phyloP scores from a whole-genome alignment of 2,888 invertebrate species.

The Terebella lapidaria region DNA sequence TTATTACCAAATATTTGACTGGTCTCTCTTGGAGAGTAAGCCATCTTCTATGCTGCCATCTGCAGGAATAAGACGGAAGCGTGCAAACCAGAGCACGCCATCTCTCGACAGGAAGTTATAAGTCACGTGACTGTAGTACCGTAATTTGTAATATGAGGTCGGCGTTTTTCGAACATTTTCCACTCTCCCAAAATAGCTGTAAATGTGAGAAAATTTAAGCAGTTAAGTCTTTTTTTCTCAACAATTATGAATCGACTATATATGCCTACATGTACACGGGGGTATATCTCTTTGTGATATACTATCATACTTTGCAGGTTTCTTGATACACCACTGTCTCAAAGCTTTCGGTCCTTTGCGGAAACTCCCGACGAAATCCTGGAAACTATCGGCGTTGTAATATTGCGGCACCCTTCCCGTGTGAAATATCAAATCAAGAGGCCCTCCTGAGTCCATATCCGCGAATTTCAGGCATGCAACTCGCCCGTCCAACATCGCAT shows the following conservation, averaged over 20 bases:
- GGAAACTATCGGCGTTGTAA: slow-evolving; percentile 12
- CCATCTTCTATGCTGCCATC: slow-evolving; percentile 18
- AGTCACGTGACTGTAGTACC: slow-evolving; percentile 22
- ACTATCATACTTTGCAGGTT: no score
- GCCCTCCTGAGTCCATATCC: slow-evolving; percentile 15
- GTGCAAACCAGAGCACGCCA: slow-evolving; percentile 2
- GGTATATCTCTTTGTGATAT: no score
- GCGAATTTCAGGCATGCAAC: slow-evolving; percentile 19
- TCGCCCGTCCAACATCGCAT: slow-evolving; percentile 18
- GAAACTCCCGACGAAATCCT: slow-evolving; percentile 7
- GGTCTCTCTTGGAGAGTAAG: slow-evolving; percentile 5
- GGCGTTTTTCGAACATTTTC: slow-evolving; percentile 17
- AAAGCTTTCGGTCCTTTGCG: slow-evolving; percentile 4
- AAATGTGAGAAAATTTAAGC: background rate
- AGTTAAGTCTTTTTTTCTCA: no score
- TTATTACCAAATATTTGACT: slow-evolving; percentile 17
- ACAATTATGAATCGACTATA: no score
- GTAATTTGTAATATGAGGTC: slow-evolving; percentile 18
- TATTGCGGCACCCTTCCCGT: slow-evolving; percentile 20
- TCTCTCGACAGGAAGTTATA: slow-evolving; percentile 10
- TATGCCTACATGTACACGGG: no score
- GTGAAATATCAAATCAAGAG: slow-evolving; percentile 19
- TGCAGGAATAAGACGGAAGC: slow-evolving; percentile 20
- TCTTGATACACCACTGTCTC: background rate
- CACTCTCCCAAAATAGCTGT: slow-evolving; percentile 17